Evolutionary conservation across 2,888 invertebrate genomes (phyloP).

Genomic region (Ptilodon capucinus): DNA sequence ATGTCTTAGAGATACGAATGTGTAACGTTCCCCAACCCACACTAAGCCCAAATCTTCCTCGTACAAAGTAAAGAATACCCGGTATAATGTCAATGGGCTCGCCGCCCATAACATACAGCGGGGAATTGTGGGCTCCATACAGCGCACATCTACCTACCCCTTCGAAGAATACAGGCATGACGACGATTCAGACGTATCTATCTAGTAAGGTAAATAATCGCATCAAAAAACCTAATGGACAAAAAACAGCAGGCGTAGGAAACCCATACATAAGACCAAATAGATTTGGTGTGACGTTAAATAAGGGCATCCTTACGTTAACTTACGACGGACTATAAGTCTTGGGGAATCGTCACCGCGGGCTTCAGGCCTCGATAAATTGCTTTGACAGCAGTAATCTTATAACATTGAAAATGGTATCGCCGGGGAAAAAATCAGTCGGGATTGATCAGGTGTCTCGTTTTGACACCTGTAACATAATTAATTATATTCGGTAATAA

Average conservation of each 20-base stretch:
- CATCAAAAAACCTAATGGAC: conserved; percentile 13
- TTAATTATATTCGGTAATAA: conserved; percentile 5
- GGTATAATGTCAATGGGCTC: no score
- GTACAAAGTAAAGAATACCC: no score
- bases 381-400: conserved; percentile 41
- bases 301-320: conserved; percentile 27
- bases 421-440: neutral
- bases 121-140: no score
- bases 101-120: no score
- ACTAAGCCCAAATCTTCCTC: no score
- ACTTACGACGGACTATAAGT: conserved; percentile 28
- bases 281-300: conserved; percentile 36
- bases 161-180: no score
- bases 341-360: conserved; percentile 30
- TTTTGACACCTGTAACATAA: conserved; percentile 11
- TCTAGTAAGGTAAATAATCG: neutral
- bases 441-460: conserved; percentile 6
- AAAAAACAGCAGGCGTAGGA: conserved; percentile 15
- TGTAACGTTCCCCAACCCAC: no score
- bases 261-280: conserved; percentile 33
- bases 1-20: no score
- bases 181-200: neutral
- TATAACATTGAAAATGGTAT: conserved; percentile 6
- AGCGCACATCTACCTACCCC: no score
- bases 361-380: conserved; percentile 64